A percentile compares a stretch with the other conserved stretches of the same genome.
These are phyloP conservation scores for Hippocampus kuda DNA, from an alignment of 2,797 vertebrate genomes.

Conservation along the genomic window DNA sequence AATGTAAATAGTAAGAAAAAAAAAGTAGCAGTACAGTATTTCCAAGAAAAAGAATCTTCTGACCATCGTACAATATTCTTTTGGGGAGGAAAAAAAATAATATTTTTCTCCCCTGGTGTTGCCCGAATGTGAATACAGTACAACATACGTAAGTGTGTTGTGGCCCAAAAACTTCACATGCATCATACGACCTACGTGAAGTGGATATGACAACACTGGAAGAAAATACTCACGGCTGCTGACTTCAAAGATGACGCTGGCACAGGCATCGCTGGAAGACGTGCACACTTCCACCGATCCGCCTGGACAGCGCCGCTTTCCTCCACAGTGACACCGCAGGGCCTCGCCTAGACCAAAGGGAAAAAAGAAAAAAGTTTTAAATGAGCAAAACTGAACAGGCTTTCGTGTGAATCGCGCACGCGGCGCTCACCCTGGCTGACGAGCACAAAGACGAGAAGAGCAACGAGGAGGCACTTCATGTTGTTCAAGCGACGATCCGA, in stretches of 20 bases:
- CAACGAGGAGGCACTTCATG: constrained; percentile 35
- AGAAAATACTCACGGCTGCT: neutral
- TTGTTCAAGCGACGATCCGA: neutral
- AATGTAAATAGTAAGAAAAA: too few relatives aligned
- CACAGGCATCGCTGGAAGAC: constrained; percentile 3
- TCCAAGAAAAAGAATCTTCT: too few relatives aligned
- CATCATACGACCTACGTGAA: too few relatives aligned
- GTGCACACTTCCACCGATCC: neutral
- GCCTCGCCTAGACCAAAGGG: constrained; percentile 9
- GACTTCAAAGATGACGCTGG: neutral
- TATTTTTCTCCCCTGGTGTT: too few relatives aligned
- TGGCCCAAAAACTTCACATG: too few relatives aligned
- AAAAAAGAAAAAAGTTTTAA: neutral
- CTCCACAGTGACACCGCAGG: constrained; percentile 12
- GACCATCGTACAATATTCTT: neutral
- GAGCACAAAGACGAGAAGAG: constrained; percentile 23
- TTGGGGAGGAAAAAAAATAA: too few relatives aligned
- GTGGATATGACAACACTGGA: neutral
- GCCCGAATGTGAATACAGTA: too few relatives aligned
- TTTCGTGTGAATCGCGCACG: neutral
- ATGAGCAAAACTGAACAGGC: neutral
- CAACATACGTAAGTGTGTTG: too few relatives aligned
- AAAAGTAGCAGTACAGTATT: too few relatives aligned
- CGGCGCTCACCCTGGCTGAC: constrained; percentile 31
- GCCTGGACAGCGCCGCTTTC: rapidly evolving